Conservation (phyloP, 30 jellyfish, hydroid and myxozoan genomes). For the Pelagia noctiluca region DNA sequence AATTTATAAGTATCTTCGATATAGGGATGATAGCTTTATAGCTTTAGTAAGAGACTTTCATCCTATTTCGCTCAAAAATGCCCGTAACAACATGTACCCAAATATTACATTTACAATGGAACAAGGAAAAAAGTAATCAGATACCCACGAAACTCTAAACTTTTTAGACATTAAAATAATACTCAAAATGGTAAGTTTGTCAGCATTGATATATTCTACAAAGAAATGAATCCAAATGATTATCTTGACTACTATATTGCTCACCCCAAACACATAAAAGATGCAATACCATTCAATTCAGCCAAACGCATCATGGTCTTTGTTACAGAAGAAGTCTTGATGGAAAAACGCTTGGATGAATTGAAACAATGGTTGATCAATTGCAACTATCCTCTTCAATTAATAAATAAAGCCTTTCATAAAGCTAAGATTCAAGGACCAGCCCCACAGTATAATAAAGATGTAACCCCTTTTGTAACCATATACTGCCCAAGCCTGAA, state of each 20-base stretch:
- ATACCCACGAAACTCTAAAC: slow-evolving; percentile 4
- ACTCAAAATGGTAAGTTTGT: slow-evolving; percentile 4
- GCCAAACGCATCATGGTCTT: slow-evolving; percentile 25
- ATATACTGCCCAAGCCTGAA: not conserved
- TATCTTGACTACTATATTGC: slow-evolving; percentile 28
- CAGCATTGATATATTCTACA: slow-evolving; percentile 18
- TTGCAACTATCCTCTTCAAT: slow-evolving; percentile 29
- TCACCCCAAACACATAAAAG: slow-evolving; percentile 30
- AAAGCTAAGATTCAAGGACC: slow-evolving; percentile 68
- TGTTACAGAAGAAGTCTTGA: slow-evolving; percentile 7
- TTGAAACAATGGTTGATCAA: slow-evolving; percentile 17
- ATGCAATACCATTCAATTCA: slow-evolving; percentile 13
- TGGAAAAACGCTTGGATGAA: slow-evolving; percentile 1
- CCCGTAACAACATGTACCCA: slow-evolving; percentile 28
- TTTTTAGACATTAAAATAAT: slow-evolving; percentile 21
- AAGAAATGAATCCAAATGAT: slow-evolving; percentile 47
- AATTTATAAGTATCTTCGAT: too few relatives aligned
- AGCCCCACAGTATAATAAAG: slow-evolving; percentile 21
- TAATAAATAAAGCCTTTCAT: slow-evolving; percentile 26
- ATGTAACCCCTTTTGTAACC: not conserved
- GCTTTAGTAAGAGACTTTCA: not conserved
- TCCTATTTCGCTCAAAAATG: not conserved
- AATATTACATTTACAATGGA: slow-evolving; percentile 33
- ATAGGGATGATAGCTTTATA: slow-evolving; percentile 46
- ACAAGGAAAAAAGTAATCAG: not conserved